A percentile compares a stretch with the other conserved stretches of the same genome.
phyloP scores from a whole-genome alignment of 2,797 vertebrate genomes.

The Poecilia gillii region DNA sequence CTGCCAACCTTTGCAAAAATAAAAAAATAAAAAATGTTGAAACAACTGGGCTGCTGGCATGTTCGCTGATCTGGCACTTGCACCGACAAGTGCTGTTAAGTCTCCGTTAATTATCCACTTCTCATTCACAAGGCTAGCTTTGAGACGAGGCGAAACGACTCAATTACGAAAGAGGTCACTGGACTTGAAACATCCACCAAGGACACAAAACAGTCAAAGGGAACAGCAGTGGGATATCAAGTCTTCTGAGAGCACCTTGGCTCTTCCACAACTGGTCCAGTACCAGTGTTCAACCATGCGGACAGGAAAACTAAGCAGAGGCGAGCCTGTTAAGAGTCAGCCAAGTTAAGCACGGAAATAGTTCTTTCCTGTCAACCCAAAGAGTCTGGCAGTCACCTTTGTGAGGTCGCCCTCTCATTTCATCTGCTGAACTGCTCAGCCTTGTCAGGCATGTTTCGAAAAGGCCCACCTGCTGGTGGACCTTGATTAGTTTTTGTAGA shows the following conservation, averaged over 20 bases:
- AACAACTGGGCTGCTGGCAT: constrained; percentile 60
- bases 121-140: constrained; percentile 59
- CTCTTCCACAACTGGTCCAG: constrained; percentile 62
- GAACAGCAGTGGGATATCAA: constrained; percentile 61
- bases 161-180: constrained; percentile 38
- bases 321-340: constrained; percentile 67
- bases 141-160: constrained; percentile 43
- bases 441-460: constrained; percentile 34
- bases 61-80: constrained; percentile 54
- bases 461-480: constrained; percentile 40
- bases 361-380: constrained; percentile 81
- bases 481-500: constrained; percentile 22
- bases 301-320: constrained; percentile 72
- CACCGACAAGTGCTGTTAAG: constrained; percentile 46
- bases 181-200: constrained; percentile 59
- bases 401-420: constrained; percentile 67
- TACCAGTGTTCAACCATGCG: constrained; percentile 67
- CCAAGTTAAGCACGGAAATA: constrained; percentile 82
- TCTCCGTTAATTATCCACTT: constrained; percentile 68
- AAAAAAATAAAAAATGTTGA: constrained; percentile 38
- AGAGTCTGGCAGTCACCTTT: constrained; percentile 75
- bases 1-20: constrained; percentile 68
- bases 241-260: constrained; percentile 66
- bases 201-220: constrained; percentile 55
- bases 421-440: constrained; percentile 47